Conservation (phyloP, 2,888 invertebrate species). For the Allolobophora icterica region DNA sequence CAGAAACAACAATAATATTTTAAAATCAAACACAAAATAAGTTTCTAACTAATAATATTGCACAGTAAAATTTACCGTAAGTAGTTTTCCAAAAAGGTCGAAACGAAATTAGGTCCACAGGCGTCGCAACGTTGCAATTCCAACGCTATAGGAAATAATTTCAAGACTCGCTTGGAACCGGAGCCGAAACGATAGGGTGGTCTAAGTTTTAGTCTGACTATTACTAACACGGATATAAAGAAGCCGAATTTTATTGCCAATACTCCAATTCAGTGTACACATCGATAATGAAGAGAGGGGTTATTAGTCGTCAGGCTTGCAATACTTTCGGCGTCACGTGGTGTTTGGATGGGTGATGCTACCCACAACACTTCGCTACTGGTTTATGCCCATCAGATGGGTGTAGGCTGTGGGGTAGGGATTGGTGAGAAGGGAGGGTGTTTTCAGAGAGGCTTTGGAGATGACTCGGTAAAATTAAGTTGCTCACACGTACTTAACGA, state of each 20-base stretch:
- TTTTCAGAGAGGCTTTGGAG: not conserved
- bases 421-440: not conserved
- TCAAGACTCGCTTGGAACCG: not conserved
- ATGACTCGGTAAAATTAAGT: slow-evolving; percentile 1
- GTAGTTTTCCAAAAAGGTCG: too few species aligned
- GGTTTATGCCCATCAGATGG: not conserved
- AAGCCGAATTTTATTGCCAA: not conserved
- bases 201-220: not conserved
- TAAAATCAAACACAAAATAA: not conserved
- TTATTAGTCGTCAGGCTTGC: not conserved
- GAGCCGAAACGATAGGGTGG: not conserved
- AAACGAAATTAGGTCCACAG: not conserved
- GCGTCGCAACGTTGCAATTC: not conserved
- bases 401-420: not conserved
- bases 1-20: not conserved
- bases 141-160: not conserved
- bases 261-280: not conserved
- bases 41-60: too few species aligned
- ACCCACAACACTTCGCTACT: not conserved
- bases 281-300: not conserved
- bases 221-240: not conserved
- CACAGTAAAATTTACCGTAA: not conserved
- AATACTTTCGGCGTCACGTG: not conserved
- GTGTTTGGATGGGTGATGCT: not conserved
- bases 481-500: not conserved